phyloP scores from a whole-genome alignment of 2,888 invertebrate species.

The Keiferia lycopersicella region DNA sequence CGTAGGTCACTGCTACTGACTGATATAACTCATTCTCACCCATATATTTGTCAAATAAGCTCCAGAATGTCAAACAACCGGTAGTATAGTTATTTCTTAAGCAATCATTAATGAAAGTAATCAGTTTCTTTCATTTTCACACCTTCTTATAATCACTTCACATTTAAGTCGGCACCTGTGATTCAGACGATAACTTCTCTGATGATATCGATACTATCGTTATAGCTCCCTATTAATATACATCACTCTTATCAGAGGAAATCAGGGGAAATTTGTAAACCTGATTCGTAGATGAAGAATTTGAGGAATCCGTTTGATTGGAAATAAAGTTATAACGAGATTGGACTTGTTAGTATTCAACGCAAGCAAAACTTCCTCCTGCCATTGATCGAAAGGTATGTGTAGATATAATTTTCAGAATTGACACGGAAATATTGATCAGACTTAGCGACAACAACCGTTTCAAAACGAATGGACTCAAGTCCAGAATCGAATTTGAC shows the following conservation, averaged over 20 bases:
- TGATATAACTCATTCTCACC: neutral
- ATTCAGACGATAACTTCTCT: neutral
- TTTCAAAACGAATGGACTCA: no score
- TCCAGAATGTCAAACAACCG: neutral
- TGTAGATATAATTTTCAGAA: no score
- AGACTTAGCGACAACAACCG: no score
- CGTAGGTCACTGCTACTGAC: no score
- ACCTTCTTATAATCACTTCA: constrained; percentile 22
- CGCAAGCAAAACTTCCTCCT: no score
- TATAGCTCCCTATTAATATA: constrained; percentile 13
- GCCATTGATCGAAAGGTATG: no score
- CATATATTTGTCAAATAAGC: no score
- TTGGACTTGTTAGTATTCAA: neutral
- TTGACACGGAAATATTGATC: no score
- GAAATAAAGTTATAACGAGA: neutral
- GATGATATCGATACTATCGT: neutral
- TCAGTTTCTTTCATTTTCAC: constrained; percentile 24
- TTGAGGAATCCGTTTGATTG: constrained; percentile 2
- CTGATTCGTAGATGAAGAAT: constrained; percentile 5
- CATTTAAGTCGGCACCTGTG: neutral
- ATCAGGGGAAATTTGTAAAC: constrained; percentile 21
- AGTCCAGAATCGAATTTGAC: no score
- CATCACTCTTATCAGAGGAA: constrained; percentile 15
- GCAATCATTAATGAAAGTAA: neutral
- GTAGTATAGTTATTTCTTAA: neutral